Conservation (phyloP, 1,140 invertebrate species). For the Drosophila paulistorum region DNA sequence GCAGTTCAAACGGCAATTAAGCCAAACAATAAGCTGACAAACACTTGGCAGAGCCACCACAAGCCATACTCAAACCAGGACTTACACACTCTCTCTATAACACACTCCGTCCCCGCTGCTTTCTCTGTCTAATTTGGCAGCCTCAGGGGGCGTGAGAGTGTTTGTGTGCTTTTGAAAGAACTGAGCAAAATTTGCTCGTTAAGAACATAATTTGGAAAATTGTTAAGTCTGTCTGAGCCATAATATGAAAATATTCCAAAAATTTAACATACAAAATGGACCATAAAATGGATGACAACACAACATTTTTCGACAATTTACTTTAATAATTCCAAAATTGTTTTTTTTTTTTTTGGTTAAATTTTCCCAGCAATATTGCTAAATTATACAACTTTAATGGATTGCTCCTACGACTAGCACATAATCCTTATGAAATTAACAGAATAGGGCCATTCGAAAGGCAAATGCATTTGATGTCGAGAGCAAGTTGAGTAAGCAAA, state of each 20-base stretch:
- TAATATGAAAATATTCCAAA: constrained; percentile 21
- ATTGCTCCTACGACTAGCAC: neutral
- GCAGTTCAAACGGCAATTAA: constrained; percentile 75
- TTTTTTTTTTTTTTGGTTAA: constrained; percentile 13
- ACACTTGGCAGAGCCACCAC: constrained; percentile 53
- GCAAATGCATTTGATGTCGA: neutral
- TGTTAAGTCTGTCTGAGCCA: constrained; percentile 9
- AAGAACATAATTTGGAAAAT: constrained; percentile 12
- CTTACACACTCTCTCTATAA: neutral
- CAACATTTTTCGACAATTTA: constrained; percentile 34
- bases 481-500: too few species aligned
- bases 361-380: constrained; percentile 1
- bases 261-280: constrained; percentile 22
- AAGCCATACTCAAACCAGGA: constrained; percentile 14
- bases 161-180: neutral
- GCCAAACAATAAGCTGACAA: constrained; percentile 74
- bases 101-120: neutral
- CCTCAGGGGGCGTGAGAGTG: neutral
- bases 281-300: constrained; percentile 14
- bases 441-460: neutral
- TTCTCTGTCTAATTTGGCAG: constrained; percentile 13
- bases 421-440: neutral
- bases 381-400: constrained; percentile 7
- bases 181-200: constrained; percentile 29
- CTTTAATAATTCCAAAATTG: constrained; percentile 45